Evolutionary conservation across 2,797 vertebrate genomes (phyloP), one percentile per base, ranked within the genome.

Genomic region (Euthynnus affinis): DNA sequence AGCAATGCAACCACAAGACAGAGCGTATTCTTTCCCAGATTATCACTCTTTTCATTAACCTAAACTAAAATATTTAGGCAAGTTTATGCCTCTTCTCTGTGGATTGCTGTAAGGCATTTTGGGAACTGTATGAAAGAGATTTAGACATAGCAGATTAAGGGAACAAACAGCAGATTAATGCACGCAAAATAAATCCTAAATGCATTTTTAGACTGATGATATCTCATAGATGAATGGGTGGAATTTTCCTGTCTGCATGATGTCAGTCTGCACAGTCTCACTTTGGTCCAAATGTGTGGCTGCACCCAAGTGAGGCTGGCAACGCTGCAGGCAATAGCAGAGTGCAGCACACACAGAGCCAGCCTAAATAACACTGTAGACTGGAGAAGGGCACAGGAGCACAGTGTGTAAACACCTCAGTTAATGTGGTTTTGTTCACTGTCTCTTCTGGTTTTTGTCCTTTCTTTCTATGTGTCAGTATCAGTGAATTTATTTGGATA

Each of bases 371-470:
- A 48, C 6, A 8, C 70, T 37, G 13, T 14, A 42, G 62, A 62
- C 29, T 17, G 55, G 51, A 77, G 81, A 77, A 74, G 67, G 72
- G 49, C 81, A 71, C 17, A 51, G 71, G 84, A 78, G 76, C 42
- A 60, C 14, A 51, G 73, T 61, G 81, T 81, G 83, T 66, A 78
- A 86, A 85, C 87, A 86, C 73, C 83, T 84, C 80, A 52, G 69
- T 48, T 80, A 81, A 82, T 85, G 63, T 74, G 72, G 25, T 81
- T 87, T 78, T 80, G 67, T 79, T 74, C 56, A n/a, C 44, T 18
- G 8, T 76, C 72, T 85, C 63, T 60, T 80, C 46, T 58, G 22
- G 22, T 44, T 0, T 0, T 5, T 3, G 5, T 23, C 20, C 27
- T 37, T 46, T 40, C 32, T 22, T 40, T 22, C 23, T 46, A 5